These are phyloP conservation scores for Entomobrya multifasciata DNA, from an alignment of 2,888 invertebrate species.

Conservation along the genomic window DNA sequence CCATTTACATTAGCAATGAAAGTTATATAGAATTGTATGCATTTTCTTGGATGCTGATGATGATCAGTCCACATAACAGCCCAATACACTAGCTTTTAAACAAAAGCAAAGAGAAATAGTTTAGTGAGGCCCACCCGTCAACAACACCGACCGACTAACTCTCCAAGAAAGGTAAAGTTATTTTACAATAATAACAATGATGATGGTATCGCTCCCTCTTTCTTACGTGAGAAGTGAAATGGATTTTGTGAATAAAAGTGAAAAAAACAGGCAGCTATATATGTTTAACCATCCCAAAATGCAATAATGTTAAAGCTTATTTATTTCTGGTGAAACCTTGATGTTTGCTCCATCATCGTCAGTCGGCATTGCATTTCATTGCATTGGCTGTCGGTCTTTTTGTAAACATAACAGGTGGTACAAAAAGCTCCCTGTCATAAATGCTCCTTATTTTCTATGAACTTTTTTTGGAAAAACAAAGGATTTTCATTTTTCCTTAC, in stretches of 20 bases:
- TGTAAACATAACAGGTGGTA: slow-evolving; percentile 68
- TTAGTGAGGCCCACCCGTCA: slow-evolving; percentile 38
- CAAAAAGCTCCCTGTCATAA: slow-evolving; percentile 37
- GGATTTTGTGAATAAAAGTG: background rate
- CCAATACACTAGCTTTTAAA: background rate
- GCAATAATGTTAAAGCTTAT: slow-evolving; percentile 2
- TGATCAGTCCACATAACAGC: background rate
- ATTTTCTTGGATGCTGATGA: slow-evolving; percentile 16
- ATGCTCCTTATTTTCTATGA: slow-evolving; percentile 58
- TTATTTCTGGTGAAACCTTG: slow-evolving; percentile 20
- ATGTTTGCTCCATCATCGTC: background rate
- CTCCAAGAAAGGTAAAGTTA: slow-evolving; percentile 41
- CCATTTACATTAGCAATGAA: slow-evolving; percentile 10
- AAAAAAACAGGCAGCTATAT: background rate
- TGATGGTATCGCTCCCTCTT: background rate
- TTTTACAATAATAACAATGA: background rate
- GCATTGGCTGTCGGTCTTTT: slow-evolving; percentile 54
- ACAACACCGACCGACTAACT: slow-evolving; percentile 1
- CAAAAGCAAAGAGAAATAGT: slow-evolving; percentile 7
- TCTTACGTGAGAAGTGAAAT: background rate
- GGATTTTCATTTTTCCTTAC: slow-evolving; percentile 53
- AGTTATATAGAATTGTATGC: slow-evolving; percentile 20
- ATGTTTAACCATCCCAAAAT: background rate
- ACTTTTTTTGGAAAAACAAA: slow-evolving; percentile 51
- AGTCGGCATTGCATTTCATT: slow-evolving; percentile 36